Evolutionary conservation across 2,797 vertebrate genomes (phyloP), one percentile per base, ranked within the genome.

Genomic region (Pteronotus mesoamericanus): DNA sequence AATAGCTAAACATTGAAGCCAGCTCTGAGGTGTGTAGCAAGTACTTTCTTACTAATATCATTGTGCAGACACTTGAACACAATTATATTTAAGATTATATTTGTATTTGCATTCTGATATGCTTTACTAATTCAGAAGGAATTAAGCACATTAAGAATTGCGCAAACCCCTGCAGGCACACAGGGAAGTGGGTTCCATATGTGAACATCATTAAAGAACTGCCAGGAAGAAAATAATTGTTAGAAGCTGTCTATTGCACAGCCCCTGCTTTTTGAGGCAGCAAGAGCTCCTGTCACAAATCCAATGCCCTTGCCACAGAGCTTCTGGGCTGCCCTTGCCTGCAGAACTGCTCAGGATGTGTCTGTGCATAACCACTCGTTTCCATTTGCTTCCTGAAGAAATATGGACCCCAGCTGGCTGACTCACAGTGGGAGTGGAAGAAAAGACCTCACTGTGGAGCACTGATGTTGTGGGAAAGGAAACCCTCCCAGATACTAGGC

Each of bases 311-410:
- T n/a, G 53, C 15, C 16, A 46, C 32, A 32, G 14, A 32, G 11
- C 24, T 61, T 29, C 39, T 55, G 59, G 39, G 21, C 4, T 26
- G 64, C 14, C 7, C 19, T 64, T 53, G n/a, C 66, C 18, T 1
- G 0, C 5, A 37, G 29, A 24, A 6, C 18, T 1, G 16, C 51
- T 66, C 2, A 0, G 34, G 51, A 21, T 10, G 24, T 10, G 0
- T 34, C 71, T 71, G 37, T 48, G 66, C 22, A 18, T 1, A 34
- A 42, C 14, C n/a, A 64, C 51, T 71, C 11, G 69, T 64, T 90
- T 37, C 18, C 18, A 32, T 96, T 78, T 32, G 9, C 44, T 88
- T 94, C 61, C 53, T 19, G 9, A 85, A 86, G 80, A 79, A 86
- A 53, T 21, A 44, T 1, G 48, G n/a, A 4, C 11, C 53, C 68